Evolutionary conservation across 2,113 vertebrate genomes (phyloP), one percentile per base, ranked within the genome.

Genomic region (Sceloporus tristichus): DNA sequence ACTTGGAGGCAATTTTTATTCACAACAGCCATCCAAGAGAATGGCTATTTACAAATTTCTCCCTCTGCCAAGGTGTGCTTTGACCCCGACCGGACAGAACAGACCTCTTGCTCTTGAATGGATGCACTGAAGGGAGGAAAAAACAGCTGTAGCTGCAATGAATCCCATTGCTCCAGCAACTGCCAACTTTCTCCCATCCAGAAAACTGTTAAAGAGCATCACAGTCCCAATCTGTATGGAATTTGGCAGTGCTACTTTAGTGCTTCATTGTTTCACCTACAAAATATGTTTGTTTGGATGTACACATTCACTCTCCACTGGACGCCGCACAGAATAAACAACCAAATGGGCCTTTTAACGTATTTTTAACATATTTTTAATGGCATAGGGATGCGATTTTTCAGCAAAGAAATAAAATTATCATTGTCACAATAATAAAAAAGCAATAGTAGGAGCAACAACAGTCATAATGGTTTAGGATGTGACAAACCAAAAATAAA

Each of bases 131-230:
- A 59, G 78, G 5, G 73, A 27, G 11, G 16, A 83, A 76, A 82
- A 29, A 53, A 77, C n/a, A 68, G 19, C 87, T 34, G 70, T 48
- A 54, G 71, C 71, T 54, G 29, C 79, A 76, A 5, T 27, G 27
- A 76, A 23, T 83, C 11, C 21, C 27, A 38, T 23, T 21, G 14
- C 59, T 38, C 40, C 14, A 83, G 56, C 71, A 77, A 77, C 71
- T 88, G 74, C 74, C 79, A 88, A 68, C 23, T 66, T 76, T 38
- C 27, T 66, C 40, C 42, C 25, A 77, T 66, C 62, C 34, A 77
- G 77, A 9, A 42, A 40, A 77, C 81, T 77, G 73, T 83, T 83
- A 70, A 77, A 77, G 42, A 5, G 48, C 48, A 68, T 70, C 59
- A 75, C 83, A 70, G 23, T 16, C 48, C 14, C 54, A 66, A 29